Conservation (phyloP, 2,797 vertebrate species). For the Coregonus ussuriensis region DNA sequence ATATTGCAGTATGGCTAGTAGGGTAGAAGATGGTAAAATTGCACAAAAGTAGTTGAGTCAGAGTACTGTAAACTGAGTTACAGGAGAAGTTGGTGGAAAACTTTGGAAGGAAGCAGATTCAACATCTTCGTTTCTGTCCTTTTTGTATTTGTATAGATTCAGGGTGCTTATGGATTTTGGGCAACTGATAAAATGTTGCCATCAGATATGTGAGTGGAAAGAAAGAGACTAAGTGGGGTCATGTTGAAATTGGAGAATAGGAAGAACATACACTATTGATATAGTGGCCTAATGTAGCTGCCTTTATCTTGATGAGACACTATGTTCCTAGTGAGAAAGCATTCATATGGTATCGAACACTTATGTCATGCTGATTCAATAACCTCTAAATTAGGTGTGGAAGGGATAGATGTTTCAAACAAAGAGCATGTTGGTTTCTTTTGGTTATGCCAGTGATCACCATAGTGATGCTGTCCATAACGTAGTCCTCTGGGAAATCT, state of each 20-base stretch:
- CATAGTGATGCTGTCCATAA: constrained; percentile 14
- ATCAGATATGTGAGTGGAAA: background rate
- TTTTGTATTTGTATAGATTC: background rate
- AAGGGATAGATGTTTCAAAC: constrained; percentile 1
- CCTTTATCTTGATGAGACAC: constrained; percentile 5
- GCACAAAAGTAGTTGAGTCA: constrained; percentile 12
- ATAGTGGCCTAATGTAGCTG: constrained; percentile 1
- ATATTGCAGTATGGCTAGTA: constrained; percentile 25
- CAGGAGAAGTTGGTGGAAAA: background rate
- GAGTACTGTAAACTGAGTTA: constrained; percentile 7
- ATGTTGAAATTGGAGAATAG: background rate
- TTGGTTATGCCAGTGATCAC: constrained; percentile 9
- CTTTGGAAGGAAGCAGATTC: background rate
- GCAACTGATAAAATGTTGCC: constrained; percentile 2
- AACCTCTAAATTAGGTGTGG: background rate
- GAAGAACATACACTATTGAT: background rate
- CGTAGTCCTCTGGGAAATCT: constrained; percentile 17
- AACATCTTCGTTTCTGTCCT: background rate
- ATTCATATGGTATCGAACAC: background rate
- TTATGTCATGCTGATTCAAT: background rate
- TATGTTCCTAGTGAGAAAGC: constrained; percentile 1
- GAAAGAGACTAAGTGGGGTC: background rate
- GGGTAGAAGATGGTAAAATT: constrained; percentile 18
- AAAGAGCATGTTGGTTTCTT: background rate
- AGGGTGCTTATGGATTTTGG: constrained; percentile 4